phyloP scores from a whole-genome alignment of 1,140 invertebrate genomes.

The Globodera rostochiensis region DNA sequence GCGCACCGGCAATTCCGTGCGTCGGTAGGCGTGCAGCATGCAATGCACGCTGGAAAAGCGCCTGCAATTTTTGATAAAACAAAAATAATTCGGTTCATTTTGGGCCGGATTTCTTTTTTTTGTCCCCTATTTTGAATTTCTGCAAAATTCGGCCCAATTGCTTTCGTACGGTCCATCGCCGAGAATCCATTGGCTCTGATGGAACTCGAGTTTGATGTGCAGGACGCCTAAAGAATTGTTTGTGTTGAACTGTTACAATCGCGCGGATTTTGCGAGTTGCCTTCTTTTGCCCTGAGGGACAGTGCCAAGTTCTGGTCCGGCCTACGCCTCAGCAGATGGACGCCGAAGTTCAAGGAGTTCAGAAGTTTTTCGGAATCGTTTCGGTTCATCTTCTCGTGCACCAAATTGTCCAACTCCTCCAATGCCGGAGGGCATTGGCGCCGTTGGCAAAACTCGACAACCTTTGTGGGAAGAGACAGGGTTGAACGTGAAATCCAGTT shows the following conservation, averaged over 20 bases:
- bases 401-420: slow-evolving; percentile 24
- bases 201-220: slow-evolving; percentile 40
- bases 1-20: slow-evolving; percentile 32
- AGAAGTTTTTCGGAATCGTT: slow-evolving; percentile 27
- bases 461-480: background rate
- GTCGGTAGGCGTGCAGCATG: slow-evolving; percentile 31
- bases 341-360: slow-evolving; percentile 24
- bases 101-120: background rate
- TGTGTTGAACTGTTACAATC: too few relatives aligned
- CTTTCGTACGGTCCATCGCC: slow-evolving; percentile 31
- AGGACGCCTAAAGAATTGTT: slow-evolving; percentile 23
- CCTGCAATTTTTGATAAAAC: background rate
- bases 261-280: slow-evolving; percentile 15
- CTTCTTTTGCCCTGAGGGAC: slow-evolving; percentile 33
- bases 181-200: slow-evolving; percentile 27
- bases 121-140: background rate
- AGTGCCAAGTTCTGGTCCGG: slow-evolving; percentile 31
- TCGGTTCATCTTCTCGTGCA: slow-evolving; percentile 37
- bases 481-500: background rate
- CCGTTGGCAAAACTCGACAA: background rate
- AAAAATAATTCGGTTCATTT: background rate
- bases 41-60: slow-evolving; percentile 21
- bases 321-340: slow-evolving; percentile 33
- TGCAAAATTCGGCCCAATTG: too few relatives aligned
- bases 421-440: slow-evolving; percentile 6